Base-by-base conservation (phyloP, 2,113 vertebrate species). In the Antennarius striatus region DNA sequence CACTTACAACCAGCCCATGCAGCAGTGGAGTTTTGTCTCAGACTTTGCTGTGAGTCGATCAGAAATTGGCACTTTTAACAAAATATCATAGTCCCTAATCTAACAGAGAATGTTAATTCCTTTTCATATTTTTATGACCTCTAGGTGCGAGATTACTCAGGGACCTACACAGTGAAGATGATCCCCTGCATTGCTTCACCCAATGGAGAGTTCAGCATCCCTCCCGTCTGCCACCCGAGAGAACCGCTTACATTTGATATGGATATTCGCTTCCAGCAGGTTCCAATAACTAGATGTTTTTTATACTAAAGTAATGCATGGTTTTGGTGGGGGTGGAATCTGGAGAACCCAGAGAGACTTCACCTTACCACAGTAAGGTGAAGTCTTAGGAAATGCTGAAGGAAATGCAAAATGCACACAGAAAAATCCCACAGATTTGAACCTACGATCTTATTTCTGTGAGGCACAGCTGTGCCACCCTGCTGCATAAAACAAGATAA, bases 211-310 rank as follows among this genome's bases (percentile, higher is more conserved):
- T 93, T 90, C 60, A 89, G 81, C 60, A 84, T 91, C 63, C 90
- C 91, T 60, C 81, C 92, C 6, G 87, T 92, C 60, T 95, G 93
- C 81, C 92, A 90, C 75, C 93, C 93, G 3, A 77, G 87, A 71
- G 92, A 95, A 59, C 92, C 92, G 0, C 71, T 94, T 43, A 91
- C 82, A 4, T 95, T 96, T 77, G 92, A 94, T 46, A 85, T 94
- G 70, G 93, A 93, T 81, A 94, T 96, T 74, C 93, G 92, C 77
- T 95, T 96, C 89, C 93, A 95, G 77, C 93, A 95, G 94, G 94
- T 94, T 51, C 67, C 3, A 43, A 10, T 43, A 11, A 43, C 9
- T 10, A 43, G 3, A 36, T 36, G 7, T 36, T 1, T 36, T 36
- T 36, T 36, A 36, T 36, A 36, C 32, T 5, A 7, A 36, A 4